Percentiles rank a stretch among this genome's conserved stretches.
Conservation (phyloP, 2,888 invertebrate genomes). For the Paralinhomoeus sp. region DNA sequence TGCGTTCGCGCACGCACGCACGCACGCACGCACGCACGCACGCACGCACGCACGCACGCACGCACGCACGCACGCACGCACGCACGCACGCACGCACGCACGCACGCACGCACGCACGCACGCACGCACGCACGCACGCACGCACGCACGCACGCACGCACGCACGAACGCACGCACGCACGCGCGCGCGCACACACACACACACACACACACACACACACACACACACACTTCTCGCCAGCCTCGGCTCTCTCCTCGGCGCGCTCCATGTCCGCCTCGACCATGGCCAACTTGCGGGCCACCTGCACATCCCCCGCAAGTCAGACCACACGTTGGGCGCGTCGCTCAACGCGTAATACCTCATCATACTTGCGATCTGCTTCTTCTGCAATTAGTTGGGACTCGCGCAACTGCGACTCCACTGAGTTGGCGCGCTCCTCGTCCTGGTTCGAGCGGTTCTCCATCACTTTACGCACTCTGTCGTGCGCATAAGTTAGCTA, state of each 20-base stretch:
- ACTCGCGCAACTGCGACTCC: constrained; percentile 97
- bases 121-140: constrained; percentile 4
- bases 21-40: constrained; percentile 3
- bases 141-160: constrained; percentile 4
- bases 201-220: no score
- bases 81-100: constrained; percentile 3
- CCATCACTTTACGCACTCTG: constrained; percentile 97
- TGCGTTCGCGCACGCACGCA: constrained; percentile 1
- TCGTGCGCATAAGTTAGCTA: no score
- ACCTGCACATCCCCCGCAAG: no score
- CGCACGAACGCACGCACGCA: constrained; percentile 3
- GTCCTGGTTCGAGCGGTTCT: constrained; percentile 96
- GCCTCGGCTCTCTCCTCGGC: constrained; percentile 95
- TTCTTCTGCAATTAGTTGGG: constrained; percentile 97
- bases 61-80: constrained; percentile 4
- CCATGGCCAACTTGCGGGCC: constrained; percentile 99
- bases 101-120: constrained; percentile 4
- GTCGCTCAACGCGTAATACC: constrained; percentile 49
- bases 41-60: constrained; percentile 4
- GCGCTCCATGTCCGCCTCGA: constrained; percentile 97
- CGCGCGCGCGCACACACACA: constrained; percentile 2
- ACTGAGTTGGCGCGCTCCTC: constrained; percentile 98
- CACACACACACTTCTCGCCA: constrained; percentile 84
- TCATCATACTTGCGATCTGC: constrained; percentile 99
- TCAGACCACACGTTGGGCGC: no score